These are phyloP conservation scores for Coracias cyanogaster DNA, from an alignment of 2,797 vertebrate genomes.

Conservation along the genomic window DNA sequence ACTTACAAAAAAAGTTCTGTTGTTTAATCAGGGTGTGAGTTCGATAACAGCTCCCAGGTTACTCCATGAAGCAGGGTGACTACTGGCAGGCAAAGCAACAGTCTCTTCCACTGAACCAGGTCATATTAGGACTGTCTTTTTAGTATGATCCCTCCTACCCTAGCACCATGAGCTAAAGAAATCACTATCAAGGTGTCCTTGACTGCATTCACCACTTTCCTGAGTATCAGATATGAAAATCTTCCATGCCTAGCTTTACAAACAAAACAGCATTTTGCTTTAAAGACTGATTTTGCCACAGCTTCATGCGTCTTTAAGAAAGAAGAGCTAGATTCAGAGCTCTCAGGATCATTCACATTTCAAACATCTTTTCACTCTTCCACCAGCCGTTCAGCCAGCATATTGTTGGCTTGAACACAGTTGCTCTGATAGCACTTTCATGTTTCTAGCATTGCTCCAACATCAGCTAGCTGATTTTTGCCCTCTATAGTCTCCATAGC, in stretches of 20 bases:
- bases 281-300: not conserved
- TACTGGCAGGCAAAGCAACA: not conserved
- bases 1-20: not conserved
- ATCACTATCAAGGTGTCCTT: not conserved
- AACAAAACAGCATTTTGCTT: not conserved
- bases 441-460: not conserved
- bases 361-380: not conserved
- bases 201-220: not conserved
- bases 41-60: not conserved
- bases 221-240: not conserved
- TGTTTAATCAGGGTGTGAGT: not conserved
- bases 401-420: not conserved
- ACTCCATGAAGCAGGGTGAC: not conserved
- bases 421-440: not conserved
- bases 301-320: not conserved
- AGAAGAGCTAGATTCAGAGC: not conserved
- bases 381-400: not conserved
- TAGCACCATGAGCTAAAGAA: not conserved
- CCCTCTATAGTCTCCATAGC: not conserved
- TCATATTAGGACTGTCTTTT: not conserved
- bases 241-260: not conserved
- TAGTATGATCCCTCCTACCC: not conserved
- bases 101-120: not conserved
- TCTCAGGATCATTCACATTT: not conserved
- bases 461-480: not conserved